Base-by-base conservation (phyloP, 2,797 vertebrate species). In the Thalassophryne amazonica region DNA sequence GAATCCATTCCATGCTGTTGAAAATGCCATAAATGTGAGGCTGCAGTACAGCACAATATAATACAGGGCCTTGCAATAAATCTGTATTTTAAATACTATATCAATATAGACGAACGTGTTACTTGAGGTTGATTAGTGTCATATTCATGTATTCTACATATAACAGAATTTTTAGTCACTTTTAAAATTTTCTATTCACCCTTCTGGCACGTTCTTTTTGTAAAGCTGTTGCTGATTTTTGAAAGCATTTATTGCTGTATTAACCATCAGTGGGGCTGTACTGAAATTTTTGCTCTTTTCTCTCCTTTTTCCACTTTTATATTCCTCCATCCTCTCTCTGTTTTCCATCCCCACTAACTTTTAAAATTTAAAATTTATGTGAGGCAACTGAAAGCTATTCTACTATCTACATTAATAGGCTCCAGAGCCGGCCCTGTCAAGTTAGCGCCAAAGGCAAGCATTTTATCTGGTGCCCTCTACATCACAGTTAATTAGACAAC, bases 391-490 rank as follows among this genome's bases (percentile, higher is more conserved):
- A 88, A 86, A 85, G 74, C 71, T 89, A 86, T 85, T 90, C 85
- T 86, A 87, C 80, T 88, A 88, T 86, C 86, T 89, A 76, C 88
- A 87, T 84, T 84, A 88, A 80, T 81, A 79, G 76, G 62, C 67
- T 86, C 80, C n/a, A n/a, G n/a, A n/a, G n/a, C n/a, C n/a, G n/a
- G n/a, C n/a, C n/a, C n/a, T n/a, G n/a, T n/a, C n/a, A n/a, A n/a
- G n/a, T n/a, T n/a, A n/a, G n/a, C n/a, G n/a, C n/a, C n/a, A n/a
- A n/a, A n/a, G n/a, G n/a, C n/a, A n/a, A n/a, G n/a, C n/a, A n/a
- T n/a, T n/a, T n/a, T n/a, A n/a, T n/a, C n/a, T n/a, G n/a, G n/a
- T n/a, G n/a, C n/a, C n/a, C n/a, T n/a, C n/a, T n/a, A n/a, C n/a
- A n/a, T n/a, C n/a, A n/a, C n/a, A n/a, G n/a, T n/a, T n/a, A n/a